Percentiles rank a stretch among this genome's conserved stretches.
These are phyloP conservation scores for Eurystomus glaucurus DNA, from an alignment of 2,797 vertebrate species.

Conservation along the genomic window DNA sequence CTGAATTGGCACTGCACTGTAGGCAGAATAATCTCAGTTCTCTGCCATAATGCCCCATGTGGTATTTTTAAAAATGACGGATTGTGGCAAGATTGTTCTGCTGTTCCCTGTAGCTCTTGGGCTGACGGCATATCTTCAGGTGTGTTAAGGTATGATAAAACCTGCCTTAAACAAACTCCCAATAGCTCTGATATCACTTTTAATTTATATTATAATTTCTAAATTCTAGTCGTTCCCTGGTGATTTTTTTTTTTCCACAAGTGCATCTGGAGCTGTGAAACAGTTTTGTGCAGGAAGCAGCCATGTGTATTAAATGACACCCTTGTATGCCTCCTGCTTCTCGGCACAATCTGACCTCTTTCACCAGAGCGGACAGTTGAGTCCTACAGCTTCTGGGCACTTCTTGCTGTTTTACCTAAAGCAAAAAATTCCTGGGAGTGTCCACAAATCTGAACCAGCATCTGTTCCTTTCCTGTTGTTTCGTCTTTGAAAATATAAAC, in stretches of 20 bases:
- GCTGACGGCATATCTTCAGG: constrained; percentile 34
- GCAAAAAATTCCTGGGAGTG: constrained; percentile 70
- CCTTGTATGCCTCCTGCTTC: background rate
- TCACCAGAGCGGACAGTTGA: background rate
- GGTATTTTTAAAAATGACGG: constrained; percentile 35
- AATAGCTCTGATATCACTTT: constrained; percentile 69
- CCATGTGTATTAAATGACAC: background rate
- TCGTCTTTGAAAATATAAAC: constrained; percentile 75
- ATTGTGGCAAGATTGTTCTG: constrained; percentile 26
- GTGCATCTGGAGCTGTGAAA: constrained; percentile 28
- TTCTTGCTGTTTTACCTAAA: constrained; percentile 44
- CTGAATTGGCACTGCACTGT: background rate
- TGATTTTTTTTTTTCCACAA: background rate
- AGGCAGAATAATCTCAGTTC: background rate
- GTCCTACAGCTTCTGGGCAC: constrained; percentile 20
- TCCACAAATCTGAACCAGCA: constrained; percentile 58
- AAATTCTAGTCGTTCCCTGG: constrained; percentile 37
- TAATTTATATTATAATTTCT: constrained; percentile 78
- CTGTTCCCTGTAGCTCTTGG: constrained; percentile 47
- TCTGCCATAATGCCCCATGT: constrained; percentile 30
- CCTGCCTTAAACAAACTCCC: constrained; percentile 69
- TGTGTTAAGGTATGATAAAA: constrained; percentile 45
- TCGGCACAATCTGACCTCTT: background rate
- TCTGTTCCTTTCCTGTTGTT: constrained; percentile 73
- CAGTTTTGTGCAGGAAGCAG: background rate